Evolutionary conservation across 2,888 invertebrate genomes (phyloP).

Genomic region (Tachystola acroxantha): DNA sequence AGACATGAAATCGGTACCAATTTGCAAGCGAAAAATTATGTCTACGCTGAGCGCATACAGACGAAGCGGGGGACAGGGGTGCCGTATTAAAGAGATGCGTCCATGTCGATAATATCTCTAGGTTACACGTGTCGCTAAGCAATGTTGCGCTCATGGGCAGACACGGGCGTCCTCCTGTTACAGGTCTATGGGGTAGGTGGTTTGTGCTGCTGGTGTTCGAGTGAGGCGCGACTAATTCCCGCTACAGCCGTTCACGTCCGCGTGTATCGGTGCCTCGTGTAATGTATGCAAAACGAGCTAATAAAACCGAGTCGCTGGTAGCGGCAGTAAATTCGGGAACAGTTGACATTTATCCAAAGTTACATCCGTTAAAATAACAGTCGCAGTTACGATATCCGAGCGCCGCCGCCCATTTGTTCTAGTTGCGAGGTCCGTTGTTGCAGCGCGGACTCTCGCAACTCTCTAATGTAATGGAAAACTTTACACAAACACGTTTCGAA

Average conservation of each 20-base stretch:
- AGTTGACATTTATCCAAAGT: constrained; percentile 76
- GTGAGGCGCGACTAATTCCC: constrained; percentile 25
- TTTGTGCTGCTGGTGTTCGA: not conserved
- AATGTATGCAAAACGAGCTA: constrained; percentile 70
- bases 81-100: too few species aligned
- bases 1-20: too few species aligned
- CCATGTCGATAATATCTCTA: too few species aligned
- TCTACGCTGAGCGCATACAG: too few species aligned
- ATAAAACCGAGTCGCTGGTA: constrained; percentile 59
- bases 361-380: constrained; percentile 74
- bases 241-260: constrained; percentile 30
- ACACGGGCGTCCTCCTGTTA: too few species aligned
- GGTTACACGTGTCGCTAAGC: too few species aligned
- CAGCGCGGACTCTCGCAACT: constrained; percentile 29
- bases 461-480: constrained; percentile 67
- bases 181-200: too few species aligned
- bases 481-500: constrained; percentile 54
- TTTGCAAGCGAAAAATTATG: too few species aligned
- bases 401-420: constrained; percentile 65
- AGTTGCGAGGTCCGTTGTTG: constrained; percentile 42
- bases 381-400: constrained; percentile 67
- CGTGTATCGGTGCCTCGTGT: constrained; percentile 47
- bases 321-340: constrained; percentile 67
- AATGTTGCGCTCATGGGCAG: too few species aligned
- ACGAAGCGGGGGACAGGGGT: too few species aligned